A percentile compares a stretch with the other conserved stretches of the same genome.
phyloP scores from a whole-genome alignment of 2,888 invertebrate genomes.

The Ochropleura plecta region DNA sequence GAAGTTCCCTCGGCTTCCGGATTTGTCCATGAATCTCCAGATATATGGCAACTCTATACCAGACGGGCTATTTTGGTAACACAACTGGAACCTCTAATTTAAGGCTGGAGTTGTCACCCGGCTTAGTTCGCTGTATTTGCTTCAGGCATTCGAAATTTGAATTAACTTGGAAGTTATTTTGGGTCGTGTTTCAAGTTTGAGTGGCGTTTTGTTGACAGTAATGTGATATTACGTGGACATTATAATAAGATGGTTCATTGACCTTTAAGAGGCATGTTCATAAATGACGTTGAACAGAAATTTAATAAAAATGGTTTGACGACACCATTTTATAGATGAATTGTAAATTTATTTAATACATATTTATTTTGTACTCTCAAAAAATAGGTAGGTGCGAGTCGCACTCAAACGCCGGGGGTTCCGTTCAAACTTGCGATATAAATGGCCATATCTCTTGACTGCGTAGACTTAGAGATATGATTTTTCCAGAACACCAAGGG shows the following conservation, averaged over 20 bases:
- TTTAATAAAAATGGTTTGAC: neutral
- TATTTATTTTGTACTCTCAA: too few relatives aligned
- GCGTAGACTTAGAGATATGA: too few relatives aligned
- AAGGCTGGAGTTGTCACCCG: constrained; percentile 25
- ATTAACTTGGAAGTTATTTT: constrained; percentile 13
- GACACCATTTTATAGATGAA: neutral
- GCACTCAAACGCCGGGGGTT: too few relatives aligned
- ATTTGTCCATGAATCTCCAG: neutral
- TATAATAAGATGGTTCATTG: neutral
- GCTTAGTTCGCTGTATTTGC: constrained; percentile 41
- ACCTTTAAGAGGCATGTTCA: neutral
- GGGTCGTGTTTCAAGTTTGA: neutral
- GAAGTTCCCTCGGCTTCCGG: neutral
- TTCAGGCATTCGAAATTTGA: constrained; percentile 11
- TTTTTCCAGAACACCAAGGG: too few relatives aligned
- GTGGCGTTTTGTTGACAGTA: neutral
- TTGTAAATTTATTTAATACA: too few relatives aligned
- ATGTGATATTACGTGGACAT: neutral
- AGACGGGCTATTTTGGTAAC: constrained; percentile 30
- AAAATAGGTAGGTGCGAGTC: too few relatives aligned
- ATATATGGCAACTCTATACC: neutral
- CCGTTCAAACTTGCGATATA: too few relatives aligned
- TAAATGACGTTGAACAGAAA: neutral
- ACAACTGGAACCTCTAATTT: constrained; percentile 40
- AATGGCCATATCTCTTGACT: too few relatives aligned